A percentile compares a stretch with the other conserved stretches of the same genome.
Conservation (phyloP, 2,888 invertebrate species). For the Tuberolachnus salignus region DNA sequence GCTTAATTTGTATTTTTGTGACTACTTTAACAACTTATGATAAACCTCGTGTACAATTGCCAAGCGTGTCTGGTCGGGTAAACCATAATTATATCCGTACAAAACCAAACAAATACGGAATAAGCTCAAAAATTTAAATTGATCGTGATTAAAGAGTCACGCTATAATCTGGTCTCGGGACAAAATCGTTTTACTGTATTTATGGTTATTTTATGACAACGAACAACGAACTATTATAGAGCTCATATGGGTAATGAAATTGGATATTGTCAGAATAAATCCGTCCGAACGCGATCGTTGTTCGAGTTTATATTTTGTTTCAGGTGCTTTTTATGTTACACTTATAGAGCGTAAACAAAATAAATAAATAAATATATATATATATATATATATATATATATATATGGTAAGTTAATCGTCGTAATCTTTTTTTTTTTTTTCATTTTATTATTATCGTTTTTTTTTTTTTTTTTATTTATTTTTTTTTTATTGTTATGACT, state of each 20-base stretch:
- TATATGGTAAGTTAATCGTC: background rate
- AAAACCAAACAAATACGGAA: too few relatives aligned
- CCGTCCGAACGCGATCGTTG: background rate
- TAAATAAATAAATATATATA: background rate
- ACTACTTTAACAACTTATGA: too few relatives aligned
- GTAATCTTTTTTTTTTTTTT: background rate
- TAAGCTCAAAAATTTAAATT: too few relatives aligned
- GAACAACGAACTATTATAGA: too few relatives aligned
- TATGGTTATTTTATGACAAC: too few relatives aligned
- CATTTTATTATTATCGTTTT: background rate
- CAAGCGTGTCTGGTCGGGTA: too few relatives aligned
- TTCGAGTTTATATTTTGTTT: conserved; percentile 5
- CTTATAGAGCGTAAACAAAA: background rate
- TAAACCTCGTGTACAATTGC: too few relatives aligned
- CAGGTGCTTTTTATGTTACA: background rate
- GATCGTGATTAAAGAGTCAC: too few relatives aligned
- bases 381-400: background rate
- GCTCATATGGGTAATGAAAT: background rate
- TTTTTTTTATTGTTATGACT: conserved; percentile 23
- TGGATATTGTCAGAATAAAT: background rate
- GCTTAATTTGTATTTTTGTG: too few relatives aligned
- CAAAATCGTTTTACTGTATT: too few relatives aligned
- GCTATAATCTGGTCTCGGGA: too few relatives aligned
- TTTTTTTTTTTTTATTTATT: conserved; percentile 1
- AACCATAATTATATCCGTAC: too few relatives aligned